Percentiles rank a stretch among this genome's conserved stretches.
These are phyloP conservation scores for Cyprinella venusta DNA, from an alignment of 2,797 vertebrate species.

Conservation along the genomic window DNA sequence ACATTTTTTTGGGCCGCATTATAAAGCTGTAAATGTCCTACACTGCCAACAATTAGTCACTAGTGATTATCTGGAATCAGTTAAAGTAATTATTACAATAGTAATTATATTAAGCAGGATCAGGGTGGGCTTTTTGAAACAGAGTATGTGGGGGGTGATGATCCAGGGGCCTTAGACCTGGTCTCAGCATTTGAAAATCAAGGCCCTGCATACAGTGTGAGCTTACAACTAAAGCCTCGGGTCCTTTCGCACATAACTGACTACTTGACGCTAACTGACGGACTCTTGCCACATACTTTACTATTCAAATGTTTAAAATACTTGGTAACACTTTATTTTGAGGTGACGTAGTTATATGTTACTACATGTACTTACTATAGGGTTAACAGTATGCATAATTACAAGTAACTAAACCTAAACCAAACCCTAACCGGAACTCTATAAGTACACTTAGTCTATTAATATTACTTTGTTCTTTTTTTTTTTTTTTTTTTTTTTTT, in stretches of 20 bases:
- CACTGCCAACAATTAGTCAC: conserved; percentile 20
- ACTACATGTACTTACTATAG: no score
- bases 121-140: neutral
- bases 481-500: no score
- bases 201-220: neutral
- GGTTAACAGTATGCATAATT: no score
- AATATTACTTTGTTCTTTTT: no score
- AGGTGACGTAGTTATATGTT: no score
- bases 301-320: neutral
- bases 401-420: no score
- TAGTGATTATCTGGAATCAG: conserved; percentile 38
- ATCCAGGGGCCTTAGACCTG: neutral
- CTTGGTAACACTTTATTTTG: no score
- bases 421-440: no score
- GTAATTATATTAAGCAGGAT: neutral
- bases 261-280: neutral
- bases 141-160: neutral
- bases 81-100: conserved; percentile 29
- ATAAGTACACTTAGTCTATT: no score
- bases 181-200: neutral
- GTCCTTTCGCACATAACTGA: neutral
- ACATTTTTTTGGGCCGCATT: conserved; percentile 41
- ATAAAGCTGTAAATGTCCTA: conserved; percentile 35
- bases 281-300: neutral
- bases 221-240: neutral